Percentiles rank a stretch among this genome's conserved stretches.
Evolutionary conservation across 1,140 invertebrate genomes (phyloP).

Genomic region (Lasioglossum albipes): DNA sequence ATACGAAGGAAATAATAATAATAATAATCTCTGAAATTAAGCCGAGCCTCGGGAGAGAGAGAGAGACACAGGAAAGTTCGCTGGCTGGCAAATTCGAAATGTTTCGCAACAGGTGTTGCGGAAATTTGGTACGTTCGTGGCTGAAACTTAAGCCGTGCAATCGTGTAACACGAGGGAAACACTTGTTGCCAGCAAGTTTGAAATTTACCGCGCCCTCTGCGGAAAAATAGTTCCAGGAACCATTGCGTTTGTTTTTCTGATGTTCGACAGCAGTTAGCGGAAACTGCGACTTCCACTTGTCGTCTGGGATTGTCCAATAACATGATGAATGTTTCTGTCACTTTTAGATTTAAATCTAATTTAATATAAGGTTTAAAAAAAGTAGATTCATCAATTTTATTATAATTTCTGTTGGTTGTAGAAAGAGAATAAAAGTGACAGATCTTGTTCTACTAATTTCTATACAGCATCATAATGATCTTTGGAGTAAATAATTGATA

Average conservation of each 20-base stretch:
- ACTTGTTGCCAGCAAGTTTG: conserved; percentile 64
- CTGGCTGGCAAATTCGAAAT: conserved; percentile 63
- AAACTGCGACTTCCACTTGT: neutral
- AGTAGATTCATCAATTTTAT: neutral
- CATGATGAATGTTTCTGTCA: no score
- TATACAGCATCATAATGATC: neutral
- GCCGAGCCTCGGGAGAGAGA: conserved; percentile 33
- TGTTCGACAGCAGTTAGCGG: conserved; percentile 9
- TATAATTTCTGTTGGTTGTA: neutral
- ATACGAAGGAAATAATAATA: conserved; percentile 55
- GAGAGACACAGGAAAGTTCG: conserved; percentile 41
- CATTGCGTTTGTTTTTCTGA: conserved; percentile 7
- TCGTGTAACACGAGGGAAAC: conserved; percentile 59
- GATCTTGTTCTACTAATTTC: neutral
- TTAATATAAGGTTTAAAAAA: neutral
- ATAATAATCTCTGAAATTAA: conserved; percentile 62
- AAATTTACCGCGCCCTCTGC: conserved; percentile 54
- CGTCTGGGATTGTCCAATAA: neutral
- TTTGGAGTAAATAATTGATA: no score
- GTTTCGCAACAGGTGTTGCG: conserved; percentile 67
- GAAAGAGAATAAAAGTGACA: neutral
- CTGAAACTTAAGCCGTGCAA: conserved; percentile 64
- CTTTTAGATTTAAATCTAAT: no score
- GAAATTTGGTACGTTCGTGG: conserved; percentile 63
- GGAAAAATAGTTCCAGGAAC: conserved; percentile 42